Evolutionary conservation across 2,888 invertebrate species (phyloP), one percentile per base, ranked within the genome.

Genomic region (Amiota mariae): DNA sequence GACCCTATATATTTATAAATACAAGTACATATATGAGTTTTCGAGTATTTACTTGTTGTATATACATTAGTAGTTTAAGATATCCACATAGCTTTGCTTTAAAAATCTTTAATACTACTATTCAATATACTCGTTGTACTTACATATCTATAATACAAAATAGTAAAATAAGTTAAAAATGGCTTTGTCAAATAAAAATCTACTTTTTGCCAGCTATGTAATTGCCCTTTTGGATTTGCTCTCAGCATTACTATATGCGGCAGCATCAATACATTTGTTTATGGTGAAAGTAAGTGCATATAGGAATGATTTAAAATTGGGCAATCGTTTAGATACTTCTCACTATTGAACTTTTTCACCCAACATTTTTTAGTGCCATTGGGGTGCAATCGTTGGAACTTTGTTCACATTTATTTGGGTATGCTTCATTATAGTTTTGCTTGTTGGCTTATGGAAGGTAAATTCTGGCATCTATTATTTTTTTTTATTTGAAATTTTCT

Each of bases 201-300:
- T 36, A 36, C 36, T 36, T 36, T 6, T 36, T 2, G 36, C 36
- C 73, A 82, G 86, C 77, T 84, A 84, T 76, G 75, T 73, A 63
- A 85, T 84, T 73, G 83, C 80, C n/a, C 6, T 77, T 18, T 70
- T 85, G 72, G 83, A 84, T 75, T 72, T 84, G 57, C 36, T 81
- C 11, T 85, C 86, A 13, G 80, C 81, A 9, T 3, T 83, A 70
- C 80, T 85, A 36, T 84, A 81, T 72, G 85, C 80, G 61, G 15
- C 70, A 56, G 78, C 85, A 73, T 85, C 86, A 9, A 72, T 70
- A 10, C 51, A 75, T 71, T 76, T 85, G 20, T 83, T 77, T 71
- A 20, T 59, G 12, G 73, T 77, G 61, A 66, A 78, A 77, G 83
- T 84, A 80, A 85, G 83, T 72, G 18, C 6, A 36, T 36, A 36